These are phyloP conservation scores for Corythornis madagascariensis DNA, from an alignment of 2,113 vertebrate species.

Conservation along the genomic window DNA sequence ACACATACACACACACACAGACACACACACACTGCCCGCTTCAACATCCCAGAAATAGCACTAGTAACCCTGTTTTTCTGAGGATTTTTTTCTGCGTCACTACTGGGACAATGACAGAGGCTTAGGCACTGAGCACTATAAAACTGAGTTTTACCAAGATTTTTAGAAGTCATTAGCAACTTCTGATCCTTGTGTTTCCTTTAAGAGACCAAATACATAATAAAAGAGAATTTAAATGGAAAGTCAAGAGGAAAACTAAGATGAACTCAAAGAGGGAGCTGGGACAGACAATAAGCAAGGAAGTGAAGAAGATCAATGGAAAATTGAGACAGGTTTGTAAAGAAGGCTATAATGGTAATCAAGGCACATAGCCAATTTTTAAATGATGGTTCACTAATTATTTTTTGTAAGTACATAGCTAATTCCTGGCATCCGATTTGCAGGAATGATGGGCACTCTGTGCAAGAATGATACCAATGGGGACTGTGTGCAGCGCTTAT, in stretches of 20 bases:
- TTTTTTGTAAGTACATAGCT: neutral
- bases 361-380: neutral
- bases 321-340: neutral
- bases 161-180: neutral
- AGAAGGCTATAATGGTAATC: neutral
- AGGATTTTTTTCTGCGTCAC: neutral
- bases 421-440: neutral
- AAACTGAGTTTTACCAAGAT: neutral
- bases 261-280: neutral
- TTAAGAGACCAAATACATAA: neutral
- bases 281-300: neutral
- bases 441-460: neutral
- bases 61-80: neutral
- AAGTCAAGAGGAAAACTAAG: neutral
- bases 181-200: neutral
- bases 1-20: too few relatives aligned
- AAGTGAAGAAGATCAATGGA: neutral
- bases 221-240: neutral
- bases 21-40: neutral
- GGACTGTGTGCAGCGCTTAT: neutral
- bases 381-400: neutral
- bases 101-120: neutral
- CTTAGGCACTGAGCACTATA: neutral
- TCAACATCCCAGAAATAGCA: neutral
- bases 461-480: neutral